Evolutionary conservation across 2,797 vertebrate genomes (phyloP).

Genomic region (Tragelaphus oryx): DNA sequence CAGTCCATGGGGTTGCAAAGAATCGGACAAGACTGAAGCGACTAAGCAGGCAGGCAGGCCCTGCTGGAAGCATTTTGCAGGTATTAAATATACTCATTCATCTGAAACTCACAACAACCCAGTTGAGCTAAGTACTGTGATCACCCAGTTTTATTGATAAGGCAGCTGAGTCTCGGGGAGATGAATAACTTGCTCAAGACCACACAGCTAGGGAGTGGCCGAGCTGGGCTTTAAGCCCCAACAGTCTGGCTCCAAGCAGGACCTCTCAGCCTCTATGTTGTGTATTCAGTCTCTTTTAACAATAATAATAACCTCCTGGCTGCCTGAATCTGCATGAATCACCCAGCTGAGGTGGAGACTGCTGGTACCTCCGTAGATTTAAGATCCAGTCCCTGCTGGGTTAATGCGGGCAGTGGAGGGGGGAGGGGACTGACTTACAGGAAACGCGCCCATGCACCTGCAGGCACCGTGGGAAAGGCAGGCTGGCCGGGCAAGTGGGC

Average conservation of each 20-base stretch:
- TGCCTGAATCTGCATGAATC: neutral
- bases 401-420: neutral
- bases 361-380: neutral
- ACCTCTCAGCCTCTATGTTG: neutral
- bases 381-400: neutral
- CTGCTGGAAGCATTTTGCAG: neutral
- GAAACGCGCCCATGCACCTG: neutral
- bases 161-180: neutral
- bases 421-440: neutral
- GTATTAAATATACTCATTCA: neutral
- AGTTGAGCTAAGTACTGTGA: neutral
- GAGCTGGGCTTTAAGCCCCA: neutral
- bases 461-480: neutral
- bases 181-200: neutral
- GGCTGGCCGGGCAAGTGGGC: neutral
- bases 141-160: neutral
- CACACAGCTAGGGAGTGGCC: neutral
- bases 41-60: neutral
- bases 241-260: neutral
- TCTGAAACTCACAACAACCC: neutral
- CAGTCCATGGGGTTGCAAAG: neutral
- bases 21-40: neutral
- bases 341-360: neutral
- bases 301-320: neutral
- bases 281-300: neutral